Evolutionary conservation across 2,113 vertebrate genomes (phyloP).

Genomic region (Crocuta crocuta): DNA sequence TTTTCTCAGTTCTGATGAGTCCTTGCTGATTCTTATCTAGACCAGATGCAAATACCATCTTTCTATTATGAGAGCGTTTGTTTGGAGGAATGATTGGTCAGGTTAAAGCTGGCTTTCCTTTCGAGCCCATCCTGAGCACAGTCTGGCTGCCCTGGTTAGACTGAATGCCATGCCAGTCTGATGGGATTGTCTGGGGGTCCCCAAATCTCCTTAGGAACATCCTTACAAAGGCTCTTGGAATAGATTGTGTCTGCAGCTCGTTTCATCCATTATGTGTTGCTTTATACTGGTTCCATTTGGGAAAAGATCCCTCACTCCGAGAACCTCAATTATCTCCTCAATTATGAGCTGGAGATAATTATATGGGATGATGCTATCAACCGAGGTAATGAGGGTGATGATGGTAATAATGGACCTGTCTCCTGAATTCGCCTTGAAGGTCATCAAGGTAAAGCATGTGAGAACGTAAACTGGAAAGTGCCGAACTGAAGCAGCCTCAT

Average conservation of each 20-base stretch:
- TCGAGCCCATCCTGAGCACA: not conserved
- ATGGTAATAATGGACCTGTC: not conserved
- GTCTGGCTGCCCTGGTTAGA: not conserved
- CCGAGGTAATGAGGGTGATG: too few relatives aligned
- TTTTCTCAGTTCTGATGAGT: not conserved
- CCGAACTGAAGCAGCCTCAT: not conserved
- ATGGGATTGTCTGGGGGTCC: not conserved
- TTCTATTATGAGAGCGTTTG: not conserved
- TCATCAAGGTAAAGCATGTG: not conserved
- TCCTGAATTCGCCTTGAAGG: not conserved
- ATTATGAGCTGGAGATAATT: not conserved
- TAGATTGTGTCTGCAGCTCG: slow-evolving; percentile 44
- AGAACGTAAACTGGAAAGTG: not conserved
- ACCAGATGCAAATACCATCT: not conserved
- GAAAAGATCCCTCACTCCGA: not conserved
- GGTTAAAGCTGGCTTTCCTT: not conserved
- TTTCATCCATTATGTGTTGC: slow-evolving; percentile 1
- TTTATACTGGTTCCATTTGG: slow-evolving; percentile 23
- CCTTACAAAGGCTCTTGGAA: slow-evolving; percentile 29
- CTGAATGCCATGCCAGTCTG: not conserved
- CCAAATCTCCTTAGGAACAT: slow-evolving; percentile 15
- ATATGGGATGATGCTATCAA: not conserved
- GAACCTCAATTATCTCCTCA: not conserved
- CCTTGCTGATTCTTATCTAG: not conserved
- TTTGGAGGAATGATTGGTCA: not conserved